These are phyloP conservation scores for Pinctada fucata DNA, from an alignment of 2,888 invertebrate species.

Conservation along the genomic window DNA sequence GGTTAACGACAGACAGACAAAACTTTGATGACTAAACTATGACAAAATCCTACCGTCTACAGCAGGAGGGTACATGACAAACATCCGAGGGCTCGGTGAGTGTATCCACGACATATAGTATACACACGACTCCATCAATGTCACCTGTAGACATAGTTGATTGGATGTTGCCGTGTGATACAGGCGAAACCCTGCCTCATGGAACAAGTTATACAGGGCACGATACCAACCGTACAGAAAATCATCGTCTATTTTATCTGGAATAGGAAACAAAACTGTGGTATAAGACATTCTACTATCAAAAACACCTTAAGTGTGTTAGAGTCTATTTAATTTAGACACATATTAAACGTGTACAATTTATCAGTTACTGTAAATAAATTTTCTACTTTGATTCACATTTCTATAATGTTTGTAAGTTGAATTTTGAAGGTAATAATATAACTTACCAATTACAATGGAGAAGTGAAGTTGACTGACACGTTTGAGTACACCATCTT, in stretches of 20 bases:
- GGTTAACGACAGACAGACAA: too few species aligned
- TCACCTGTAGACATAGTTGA: constrained; percentile 73
- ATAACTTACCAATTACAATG: constrained; percentile 65
- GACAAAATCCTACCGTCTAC: constrained; percentile 63
- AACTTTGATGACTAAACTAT: too few species aligned
- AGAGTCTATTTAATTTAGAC: too few species aligned
- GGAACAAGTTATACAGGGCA: constrained; percentile 69
- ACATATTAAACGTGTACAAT: too few species aligned
- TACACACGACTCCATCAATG: constrained; percentile 74
- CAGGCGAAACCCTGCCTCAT: constrained; percentile 66
- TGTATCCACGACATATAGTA: constrained; percentile 71
- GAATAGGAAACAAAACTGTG: constrained; percentile 24
- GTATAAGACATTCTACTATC: neutral
- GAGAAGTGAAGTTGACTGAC: constrained; percentile 69
- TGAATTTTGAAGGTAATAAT: too few species aligned
- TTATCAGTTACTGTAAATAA: too few species aligned
- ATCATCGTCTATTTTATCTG: constrained; percentile 67
- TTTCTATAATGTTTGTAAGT: too few species aligned
- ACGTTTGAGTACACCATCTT: constrained; percentile 61
- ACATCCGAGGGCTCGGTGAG: constrained; percentile 66
- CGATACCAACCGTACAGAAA: constrained; percentile 69
- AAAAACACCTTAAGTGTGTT: neutral
- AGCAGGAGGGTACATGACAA: constrained; percentile 66
- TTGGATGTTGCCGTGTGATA: constrained; percentile 70
- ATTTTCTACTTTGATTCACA: too few species aligned